Conservation (phyloP, 2,888 invertebrate genomes). For the Ophraella communa region DNA sequence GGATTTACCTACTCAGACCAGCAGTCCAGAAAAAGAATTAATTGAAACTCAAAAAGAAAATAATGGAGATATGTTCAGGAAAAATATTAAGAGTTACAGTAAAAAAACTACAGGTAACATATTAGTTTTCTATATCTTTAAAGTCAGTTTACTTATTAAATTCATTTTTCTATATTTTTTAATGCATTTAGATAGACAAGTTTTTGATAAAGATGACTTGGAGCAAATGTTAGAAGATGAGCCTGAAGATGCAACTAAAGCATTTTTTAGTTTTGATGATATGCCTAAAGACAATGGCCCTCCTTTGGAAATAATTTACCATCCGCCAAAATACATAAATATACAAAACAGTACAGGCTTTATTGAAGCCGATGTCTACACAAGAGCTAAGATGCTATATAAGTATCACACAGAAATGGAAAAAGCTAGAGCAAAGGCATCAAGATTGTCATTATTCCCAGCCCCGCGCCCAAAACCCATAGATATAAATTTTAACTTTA, state of each 20-base stretch:
- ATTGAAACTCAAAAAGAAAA: not conserved
- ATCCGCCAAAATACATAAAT: conserved; percentile 30
- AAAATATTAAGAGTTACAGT: conserved; percentile 5
- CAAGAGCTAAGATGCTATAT: conserved; percentile 30
- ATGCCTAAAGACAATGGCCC: conserved; percentile 34
- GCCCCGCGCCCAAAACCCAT: conserved; percentile 22
- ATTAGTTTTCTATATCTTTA: not conserved
- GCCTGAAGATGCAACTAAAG: conserved; percentile 25
- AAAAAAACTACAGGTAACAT: not conserved
- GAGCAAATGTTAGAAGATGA: conserved; percentile 17
- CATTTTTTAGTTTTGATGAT: conserved; percentile 37
- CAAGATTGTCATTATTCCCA: conserved; percentile 26
- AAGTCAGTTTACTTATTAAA: not conserved
- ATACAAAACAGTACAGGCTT: conserved; percentile 36
- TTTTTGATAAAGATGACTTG: conserved; percentile 9
- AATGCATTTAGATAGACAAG: conserved; percentile 9
- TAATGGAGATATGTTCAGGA: conserved; percentile 7
- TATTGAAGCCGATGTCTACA: conserved; percentile 20
- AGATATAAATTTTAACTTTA: too few relatives aligned
- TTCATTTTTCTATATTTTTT: not conserved
- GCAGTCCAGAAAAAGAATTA: not conserved
- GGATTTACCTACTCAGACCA: not conserved
- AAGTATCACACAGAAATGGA: conserved; percentile 30
- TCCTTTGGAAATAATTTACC: conserved; percentile 29
- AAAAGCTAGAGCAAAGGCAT: conserved; percentile 18